phyloP scores from a whole-genome alignment of 2,113 vertebrate genomes.

The Siphamia tubifer region DNA sequence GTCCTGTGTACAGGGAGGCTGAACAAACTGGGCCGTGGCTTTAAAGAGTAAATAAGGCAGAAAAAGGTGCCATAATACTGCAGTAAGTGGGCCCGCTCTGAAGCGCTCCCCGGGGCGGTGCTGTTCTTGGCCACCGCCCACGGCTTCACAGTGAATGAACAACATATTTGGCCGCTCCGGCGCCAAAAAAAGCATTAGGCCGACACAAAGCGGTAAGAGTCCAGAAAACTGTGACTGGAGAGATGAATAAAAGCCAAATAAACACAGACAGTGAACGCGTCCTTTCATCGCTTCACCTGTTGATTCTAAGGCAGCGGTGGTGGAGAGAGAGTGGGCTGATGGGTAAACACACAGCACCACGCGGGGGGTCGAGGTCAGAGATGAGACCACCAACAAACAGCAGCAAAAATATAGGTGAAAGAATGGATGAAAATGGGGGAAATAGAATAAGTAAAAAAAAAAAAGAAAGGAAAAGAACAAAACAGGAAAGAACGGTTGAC shows the following conservation, averaged over 20 bases:
- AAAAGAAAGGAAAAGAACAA: constrained; percentile 5
- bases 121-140: constrained; percentile 45
- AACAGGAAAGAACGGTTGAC: neutral
- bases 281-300: constrained; percentile 37
- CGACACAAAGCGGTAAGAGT: constrained; percentile 2
- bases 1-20: neutral
- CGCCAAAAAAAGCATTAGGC: constrained; percentile 52
- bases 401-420: no score
- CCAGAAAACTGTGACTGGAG: neutral
- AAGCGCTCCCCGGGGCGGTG: constrained; percentile 8
- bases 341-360: constrained; percentile 38
- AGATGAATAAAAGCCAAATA: neutral
- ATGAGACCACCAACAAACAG: constrained; percentile 55
- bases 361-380: neutral
- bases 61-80: neutral
- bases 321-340: constrained; percentile 36
- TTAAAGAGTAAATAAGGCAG: neutral
- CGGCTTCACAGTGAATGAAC: constrained; percentile 19
- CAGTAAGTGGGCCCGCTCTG: neutral
- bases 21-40: constrained; percentile 4
- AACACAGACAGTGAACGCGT: neutral
- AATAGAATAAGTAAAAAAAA: no score
- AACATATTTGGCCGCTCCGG: constrained; percentile 50
- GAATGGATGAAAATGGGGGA: no score
- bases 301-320: constrained; percentile 36